These are phyloP conservation scores for Azemiops feae DNA, from an alignment of 2,113 vertebrate species.

Conservation along the genomic window DNA sequence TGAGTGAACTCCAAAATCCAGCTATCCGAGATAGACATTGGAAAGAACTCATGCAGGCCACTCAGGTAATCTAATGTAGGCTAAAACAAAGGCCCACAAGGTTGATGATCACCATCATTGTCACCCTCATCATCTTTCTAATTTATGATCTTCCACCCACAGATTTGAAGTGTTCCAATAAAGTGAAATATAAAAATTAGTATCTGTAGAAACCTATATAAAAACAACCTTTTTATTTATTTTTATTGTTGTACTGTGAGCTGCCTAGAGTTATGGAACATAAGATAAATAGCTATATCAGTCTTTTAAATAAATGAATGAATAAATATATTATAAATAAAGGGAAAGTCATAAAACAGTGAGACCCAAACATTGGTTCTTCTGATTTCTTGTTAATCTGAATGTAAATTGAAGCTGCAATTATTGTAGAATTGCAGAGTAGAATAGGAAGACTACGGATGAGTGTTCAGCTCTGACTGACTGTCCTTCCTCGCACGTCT, in stretches of 20 bases:
- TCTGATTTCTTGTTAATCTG: neutral
- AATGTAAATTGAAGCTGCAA: neutral
- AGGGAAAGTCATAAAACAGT: neutral
- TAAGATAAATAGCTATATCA: neutral
- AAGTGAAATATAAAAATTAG: neutral
- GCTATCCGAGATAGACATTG: slow-evolving; percentile 75
- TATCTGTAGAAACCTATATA: neutral
- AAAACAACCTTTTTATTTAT: neutral
- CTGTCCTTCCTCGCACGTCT: neutral
- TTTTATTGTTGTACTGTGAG: neutral
- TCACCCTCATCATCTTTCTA: neutral
- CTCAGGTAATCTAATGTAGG: slow-evolving; percentile 57
- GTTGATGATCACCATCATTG: neutral
- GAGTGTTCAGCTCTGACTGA: neutral
- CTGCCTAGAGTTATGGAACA: neutral
- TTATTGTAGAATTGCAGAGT: neutral
- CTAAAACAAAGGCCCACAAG: neutral
- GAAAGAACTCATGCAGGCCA: slow-evolving; percentile 74
- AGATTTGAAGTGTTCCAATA: neutral
- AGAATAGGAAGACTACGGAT: neutral
- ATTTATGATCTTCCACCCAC: neutral
- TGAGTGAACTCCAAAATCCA: slow-evolving; percentile 76
- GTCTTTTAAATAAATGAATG: neutral
- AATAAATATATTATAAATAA: neutral
- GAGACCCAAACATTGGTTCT: neutral